phyloP scores from a whole-genome alignment of 2,888 invertebrate genomes.

The Balanococcus diminutus region DNA sequence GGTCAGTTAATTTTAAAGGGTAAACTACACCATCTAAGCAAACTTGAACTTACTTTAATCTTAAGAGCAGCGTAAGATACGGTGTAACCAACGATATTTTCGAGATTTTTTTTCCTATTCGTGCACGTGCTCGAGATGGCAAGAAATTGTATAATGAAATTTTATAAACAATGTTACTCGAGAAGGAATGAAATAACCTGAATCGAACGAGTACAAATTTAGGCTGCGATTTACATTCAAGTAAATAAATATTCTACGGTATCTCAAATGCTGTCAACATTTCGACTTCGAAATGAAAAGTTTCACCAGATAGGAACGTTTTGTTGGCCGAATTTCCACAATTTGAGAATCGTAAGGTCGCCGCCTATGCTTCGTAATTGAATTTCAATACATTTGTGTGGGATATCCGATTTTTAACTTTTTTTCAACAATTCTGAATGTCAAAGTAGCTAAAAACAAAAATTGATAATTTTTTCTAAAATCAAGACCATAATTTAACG shows the following conservation, averaged over 20 bases:
- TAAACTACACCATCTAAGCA: conserved; percentile 22
- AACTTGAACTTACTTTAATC: conserved; percentile 19
- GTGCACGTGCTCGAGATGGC: background rate
- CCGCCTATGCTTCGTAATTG: no score
- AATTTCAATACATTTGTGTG: no score
- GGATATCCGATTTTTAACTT: no score
- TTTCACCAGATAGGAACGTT: no score
- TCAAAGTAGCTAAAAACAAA: no score
- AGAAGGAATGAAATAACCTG: background rate
- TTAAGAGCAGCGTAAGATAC: background rate
- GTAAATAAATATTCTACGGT: background rate
- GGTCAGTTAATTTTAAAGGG: conserved; percentile 47
- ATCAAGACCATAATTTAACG: no score
- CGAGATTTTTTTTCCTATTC: background rate
- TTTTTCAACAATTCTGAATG: no score
- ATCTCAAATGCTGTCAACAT: background rate
- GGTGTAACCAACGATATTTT: background rate
- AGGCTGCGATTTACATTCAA: background rate
- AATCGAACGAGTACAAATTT: background rate
- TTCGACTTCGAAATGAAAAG: background rate
- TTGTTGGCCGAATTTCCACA: background rate
- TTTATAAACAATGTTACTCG: background rate
- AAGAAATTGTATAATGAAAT: background rate
- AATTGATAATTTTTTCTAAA: no score
- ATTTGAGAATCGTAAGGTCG: no score